Evolutionary conservation across 2,888 invertebrate species (phyloP).

Genomic region (Drosophila ezoana): DNA sequence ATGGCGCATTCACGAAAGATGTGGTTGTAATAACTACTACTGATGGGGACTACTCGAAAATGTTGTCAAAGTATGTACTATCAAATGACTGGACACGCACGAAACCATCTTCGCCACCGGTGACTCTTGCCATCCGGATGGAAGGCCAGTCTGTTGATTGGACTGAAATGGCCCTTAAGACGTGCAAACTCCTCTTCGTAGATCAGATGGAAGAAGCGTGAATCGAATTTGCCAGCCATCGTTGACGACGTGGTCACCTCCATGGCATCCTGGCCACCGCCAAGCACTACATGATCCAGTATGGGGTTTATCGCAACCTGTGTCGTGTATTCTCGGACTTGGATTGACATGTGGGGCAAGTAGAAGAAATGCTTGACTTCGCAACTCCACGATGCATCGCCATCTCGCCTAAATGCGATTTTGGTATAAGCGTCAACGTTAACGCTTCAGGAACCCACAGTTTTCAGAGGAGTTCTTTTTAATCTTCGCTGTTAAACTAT

Average conservation of each 20-base stretch:
- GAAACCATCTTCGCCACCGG: slow-evolving; percentile 99
- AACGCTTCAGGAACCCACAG: too few species aligned
- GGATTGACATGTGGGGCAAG: too few species aligned
- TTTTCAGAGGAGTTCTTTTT: too few species aligned
- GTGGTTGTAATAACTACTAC: slow-evolving; percentile 50
- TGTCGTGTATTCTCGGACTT: too few species aligned
- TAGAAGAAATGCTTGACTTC: too few species aligned
- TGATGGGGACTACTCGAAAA: slow-evolving; percentile 73
- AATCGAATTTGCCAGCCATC: slow-evolving; percentile 98
- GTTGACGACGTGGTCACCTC: slow-evolving; percentile 98
- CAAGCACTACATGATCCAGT: slow-evolving; percentile 97
- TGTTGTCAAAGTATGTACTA: slow-evolving; percentile 94
- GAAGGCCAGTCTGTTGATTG: slow-evolving; percentile 99
- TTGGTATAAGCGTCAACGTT: too few species aligned
- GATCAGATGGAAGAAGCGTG: slow-evolving; percentile 96
- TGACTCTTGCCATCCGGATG: slow-evolving; percentile 99
- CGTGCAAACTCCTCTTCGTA: slow-evolving; percentile 99
- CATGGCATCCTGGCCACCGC: slow-evolving; percentile 99
- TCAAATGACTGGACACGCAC: slow-evolving; percentile 98
- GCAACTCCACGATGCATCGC: too few species aligned
- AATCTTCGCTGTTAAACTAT: too few species aligned
- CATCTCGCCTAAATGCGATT: too few species aligned
- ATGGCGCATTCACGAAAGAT: slow-evolving; percentile 46
- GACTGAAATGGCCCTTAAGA: slow-evolving; percentile 99
- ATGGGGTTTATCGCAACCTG: slow-evolving; percentile 97